Conservation (phyloP, 2,113 vertebrate genomes). For the Atlantisia rogersi region DNA sequence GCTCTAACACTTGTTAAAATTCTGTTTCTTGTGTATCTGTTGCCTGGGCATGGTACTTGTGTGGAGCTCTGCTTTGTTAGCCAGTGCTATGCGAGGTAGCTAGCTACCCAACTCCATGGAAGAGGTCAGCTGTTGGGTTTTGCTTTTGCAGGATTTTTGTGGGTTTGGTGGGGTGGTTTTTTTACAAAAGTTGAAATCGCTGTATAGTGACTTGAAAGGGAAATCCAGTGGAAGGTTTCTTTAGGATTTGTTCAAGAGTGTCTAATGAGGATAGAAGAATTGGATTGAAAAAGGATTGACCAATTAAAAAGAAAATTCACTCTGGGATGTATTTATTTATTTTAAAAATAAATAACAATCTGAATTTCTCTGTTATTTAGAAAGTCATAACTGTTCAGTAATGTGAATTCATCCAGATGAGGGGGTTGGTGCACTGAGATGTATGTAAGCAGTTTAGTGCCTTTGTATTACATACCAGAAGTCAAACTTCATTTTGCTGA, state of each 20-base stretch:
- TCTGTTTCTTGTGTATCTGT: background rate
- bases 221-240: background rate
- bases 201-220: background rate
- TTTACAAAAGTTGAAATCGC: background rate
- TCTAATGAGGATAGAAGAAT: background rate
- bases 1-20: fast-evolving
- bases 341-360: background rate
- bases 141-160: background rate
- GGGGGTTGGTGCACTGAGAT: background rate
- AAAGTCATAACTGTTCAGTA: background rate
- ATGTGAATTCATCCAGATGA: background rate
- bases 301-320: background rate
- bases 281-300: background rate
- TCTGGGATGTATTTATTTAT: background rate
- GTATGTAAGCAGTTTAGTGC: background rate
- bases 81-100: background rate
- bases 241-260: background rate
- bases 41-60: background rate
- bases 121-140: background rate
- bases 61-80: background rate
- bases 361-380: background rate
- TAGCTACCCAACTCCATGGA: fast-evolving
- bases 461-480: background rate
- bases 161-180: background rate
- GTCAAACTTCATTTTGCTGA: background rate